A percentile compares a stretch with the other conserved stretches of the same genome.
phyloP scores from a whole-genome alignment of 2,113 vertebrate species.

The Geococcyx californianus region DNA sequence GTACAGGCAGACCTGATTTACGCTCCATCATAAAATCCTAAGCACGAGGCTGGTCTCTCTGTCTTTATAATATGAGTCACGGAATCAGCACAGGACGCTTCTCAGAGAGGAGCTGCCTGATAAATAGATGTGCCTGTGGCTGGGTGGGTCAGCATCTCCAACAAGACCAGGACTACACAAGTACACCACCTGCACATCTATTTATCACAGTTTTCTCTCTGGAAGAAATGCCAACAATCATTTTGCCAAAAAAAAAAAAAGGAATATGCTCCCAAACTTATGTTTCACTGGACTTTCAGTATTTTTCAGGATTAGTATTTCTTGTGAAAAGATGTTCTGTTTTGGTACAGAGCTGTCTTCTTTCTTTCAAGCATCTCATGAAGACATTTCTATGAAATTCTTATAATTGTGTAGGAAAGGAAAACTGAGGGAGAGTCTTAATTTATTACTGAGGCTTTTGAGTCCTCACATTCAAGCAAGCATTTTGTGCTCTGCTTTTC shows the following conservation, averaged over 20 bases:
- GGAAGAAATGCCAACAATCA: background rate
- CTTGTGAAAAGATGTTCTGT: background rate
- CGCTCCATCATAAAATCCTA: conserved; percentile 49
- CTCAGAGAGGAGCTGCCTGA: background rate
- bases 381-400: background rate
- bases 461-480: background rate
- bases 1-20: conserved; percentile 70
- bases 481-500: background rate
- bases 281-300: background rate
- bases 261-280: background rate
- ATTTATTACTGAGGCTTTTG: background rate
- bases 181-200: background rate
- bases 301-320: background rate
- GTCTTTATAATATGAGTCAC: conserved; percentile 54
- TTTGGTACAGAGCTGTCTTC: background rate
- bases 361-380: background rate
- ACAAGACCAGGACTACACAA: background rate
- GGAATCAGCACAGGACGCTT: conserved; percentile 27
- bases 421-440: background rate
- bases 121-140: background rate
- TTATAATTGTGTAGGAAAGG: background rate
- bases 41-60: conserved; percentile 19
- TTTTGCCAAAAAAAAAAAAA: background rate
- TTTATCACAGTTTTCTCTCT: background rate
- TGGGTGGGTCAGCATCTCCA: background rate